Percentiles rank a stretch among this genome's conserved stretches.
Conservation (phyloP, 2,113 vertebrate genomes). For the Zosterops hypoxanthus region DNA sequence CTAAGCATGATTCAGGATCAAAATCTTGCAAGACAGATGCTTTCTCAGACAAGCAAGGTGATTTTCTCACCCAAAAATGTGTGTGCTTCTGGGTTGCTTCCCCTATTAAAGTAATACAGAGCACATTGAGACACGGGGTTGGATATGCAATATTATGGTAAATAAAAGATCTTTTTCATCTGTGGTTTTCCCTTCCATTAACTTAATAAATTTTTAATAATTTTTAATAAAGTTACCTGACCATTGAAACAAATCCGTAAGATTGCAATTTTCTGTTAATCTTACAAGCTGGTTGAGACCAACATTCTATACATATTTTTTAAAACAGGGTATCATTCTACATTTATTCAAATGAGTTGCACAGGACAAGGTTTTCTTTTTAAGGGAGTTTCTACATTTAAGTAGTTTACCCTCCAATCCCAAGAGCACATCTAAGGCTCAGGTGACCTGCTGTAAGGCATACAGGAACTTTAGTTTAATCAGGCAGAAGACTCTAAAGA, state of each 20-base stretch:
- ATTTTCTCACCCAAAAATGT: background rate
- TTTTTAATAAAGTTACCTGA: background rate
- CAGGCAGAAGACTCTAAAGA: background rate
- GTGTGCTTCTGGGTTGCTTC: background rate
- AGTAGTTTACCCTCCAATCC: slow-evolving; percentile 7
- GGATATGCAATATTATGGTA: background rate
- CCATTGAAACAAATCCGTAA: background rate
- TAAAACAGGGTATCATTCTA: slow-evolving; percentile 39
- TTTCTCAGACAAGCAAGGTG: background rate
- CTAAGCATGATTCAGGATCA: background rate
- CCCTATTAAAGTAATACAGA: background rate
- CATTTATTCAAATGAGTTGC: slow-evolving; percentile 53
- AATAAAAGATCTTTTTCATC: background rate
- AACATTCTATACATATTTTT: slow-evolving; percentile 41
- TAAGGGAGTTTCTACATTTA: background rate
- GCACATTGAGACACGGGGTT: background rate
- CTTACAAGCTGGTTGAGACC: background rate
- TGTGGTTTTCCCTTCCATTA: background rate
- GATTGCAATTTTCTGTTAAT: slow-evolving; percentile 2
- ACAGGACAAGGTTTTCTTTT: slow-evolving; percentile 38
- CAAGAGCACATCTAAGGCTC: background rate
- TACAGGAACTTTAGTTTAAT: background rate
- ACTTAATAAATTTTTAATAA: background rate
- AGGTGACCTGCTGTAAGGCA: background rate
- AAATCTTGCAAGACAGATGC: background rate